Percentiles rank a stretch among this genome's conserved stretches.
phyloP scores from a whole-genome alignment of 2,113 vertebrate genomes.

The Tetrao urogallus region DNA sequence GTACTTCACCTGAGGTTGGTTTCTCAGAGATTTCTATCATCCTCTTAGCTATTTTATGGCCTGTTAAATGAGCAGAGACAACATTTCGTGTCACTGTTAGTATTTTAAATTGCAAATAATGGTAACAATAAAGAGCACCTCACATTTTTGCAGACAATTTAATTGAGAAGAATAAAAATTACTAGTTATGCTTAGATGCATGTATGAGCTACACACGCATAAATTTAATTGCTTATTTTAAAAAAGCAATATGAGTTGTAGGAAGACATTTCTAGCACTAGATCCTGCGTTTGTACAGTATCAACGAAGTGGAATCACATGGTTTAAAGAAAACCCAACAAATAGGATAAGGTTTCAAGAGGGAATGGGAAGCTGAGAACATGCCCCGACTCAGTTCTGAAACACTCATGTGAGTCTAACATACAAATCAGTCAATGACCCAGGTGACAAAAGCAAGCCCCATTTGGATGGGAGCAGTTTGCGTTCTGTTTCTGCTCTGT shows the following conservation, averaged over 20 bases:
- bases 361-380: neutral
- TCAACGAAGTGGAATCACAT: neutral
- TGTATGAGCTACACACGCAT: neutral
- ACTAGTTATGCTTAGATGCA: constrained; percentile 1
- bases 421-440: neutral
- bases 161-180: constrained; percentile 44
- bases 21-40: constrained; percentile 22
- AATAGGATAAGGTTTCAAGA: neutral
- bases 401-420: neutral
- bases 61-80: constrained; percentile 45
- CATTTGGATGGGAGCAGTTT: neutral
- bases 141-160: constrained; percentile 47
- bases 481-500: neutral
- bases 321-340: neutral
- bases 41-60: neutral
- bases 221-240: constrained; percentile 28
- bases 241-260: constrained; percentile 31
- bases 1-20: neutral
- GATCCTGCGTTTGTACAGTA: constrained; percentile 4
- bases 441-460: neutral
- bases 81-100: constrained; percentile 1
- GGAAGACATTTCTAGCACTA: constrained; percentile 13
- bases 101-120: constrained; percentile 46
- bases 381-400: neutral
- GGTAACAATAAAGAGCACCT: constrained; percentile 40